Base-by-base conservation (phyloP, 2,113 vertebrate species). In the Nasalis larvatus region DNA sequence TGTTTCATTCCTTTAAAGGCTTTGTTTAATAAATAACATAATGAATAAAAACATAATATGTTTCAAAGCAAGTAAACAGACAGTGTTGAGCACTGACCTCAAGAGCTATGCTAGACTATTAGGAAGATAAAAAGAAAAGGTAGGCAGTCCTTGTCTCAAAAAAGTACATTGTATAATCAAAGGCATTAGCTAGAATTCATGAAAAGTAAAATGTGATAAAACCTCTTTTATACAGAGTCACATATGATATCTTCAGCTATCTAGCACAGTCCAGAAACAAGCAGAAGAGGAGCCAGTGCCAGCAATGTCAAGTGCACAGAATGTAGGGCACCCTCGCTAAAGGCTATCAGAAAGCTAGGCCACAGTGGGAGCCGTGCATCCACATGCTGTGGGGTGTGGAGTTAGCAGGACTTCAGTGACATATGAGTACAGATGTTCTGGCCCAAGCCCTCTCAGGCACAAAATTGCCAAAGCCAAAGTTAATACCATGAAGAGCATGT, bases 51-150 rank as follows among this genome's bases (percentile, higher is more conserved):
- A 52, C 17, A 52, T 52, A 52, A 52, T 58, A 45, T 71, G 56
- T 78, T 94, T 96, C 69, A 95, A 56, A 71, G 68, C 14, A 80
- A 56, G 81, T 93, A 82, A 93, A 35, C 27, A 69, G 56, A 66
- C 87, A 86, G 32, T 78, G 8, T 93, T 56, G 52, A 85, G 17
- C 32, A 71, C 12, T 69, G 3, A 37, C 69, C 42, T 78, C 82
- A 63, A 81, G 56, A 87, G 37, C 30, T 92, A 12, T 73, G 40
- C 45, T 60, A 76, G 16, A 49, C 60, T 54, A 7, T 40, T 82
- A 71, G 73, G 35, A 95, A 81, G 42, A 40, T 63, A 60, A 69
- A 81, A 83, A 54, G 37, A 60, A 90, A 52, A 95, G 49, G 13
- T 25, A 66, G 27, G 6, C 54, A 49, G 1, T 54, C 32, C 89